Percentiles rank a stretch among this genome's conserved stretches.
phyloP scores from a whole-genome alignment of 2,797 vertebrate species.

The Podarcis lilfordi region DNA sequence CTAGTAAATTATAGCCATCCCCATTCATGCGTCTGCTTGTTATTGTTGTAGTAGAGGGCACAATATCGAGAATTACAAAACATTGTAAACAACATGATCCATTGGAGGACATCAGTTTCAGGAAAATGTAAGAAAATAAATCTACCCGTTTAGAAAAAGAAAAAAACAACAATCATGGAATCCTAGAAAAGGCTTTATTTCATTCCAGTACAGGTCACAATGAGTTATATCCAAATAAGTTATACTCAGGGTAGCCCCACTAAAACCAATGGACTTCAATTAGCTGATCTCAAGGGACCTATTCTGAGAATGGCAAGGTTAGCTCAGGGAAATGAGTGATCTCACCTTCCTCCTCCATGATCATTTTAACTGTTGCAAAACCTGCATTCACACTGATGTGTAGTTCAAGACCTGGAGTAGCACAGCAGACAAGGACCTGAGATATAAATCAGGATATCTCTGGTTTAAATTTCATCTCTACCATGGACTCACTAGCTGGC shows the following conservation, averaged over 20 bases:
- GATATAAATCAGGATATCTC: too few relatives aligned
- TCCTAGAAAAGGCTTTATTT: background rate
- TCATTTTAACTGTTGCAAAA: background rate
- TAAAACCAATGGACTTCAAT: too few relatives aligned
- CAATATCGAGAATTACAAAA: conserved; percentile 68
- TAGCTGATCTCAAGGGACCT: too few relatives aligned
- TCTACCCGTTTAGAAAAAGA: background rate
- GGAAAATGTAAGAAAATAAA: background rate
- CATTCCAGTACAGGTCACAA: background rate
- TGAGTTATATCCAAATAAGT: too few relatives aligned
- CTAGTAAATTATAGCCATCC: conserved; percentile 72
- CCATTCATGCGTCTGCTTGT: conserved; percentile 62
- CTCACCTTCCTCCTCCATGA: background rate
- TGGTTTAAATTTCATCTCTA: background rate
- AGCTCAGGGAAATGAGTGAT: background rate
- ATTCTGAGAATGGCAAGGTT: too few relatives aligned
- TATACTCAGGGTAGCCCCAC: too few relatives aligned
- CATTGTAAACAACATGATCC: conserved; percentile 66
- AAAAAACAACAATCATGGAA: background rate
- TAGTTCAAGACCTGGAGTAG: too few relatives aligned
- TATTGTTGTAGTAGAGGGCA: conserved; percentile 62
- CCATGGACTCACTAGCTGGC: background rate
- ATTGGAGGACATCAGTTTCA: conserved; percentile 26
- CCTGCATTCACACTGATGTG: background rate
- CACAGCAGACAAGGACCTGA: background rate